These are phyloP conservation scores for Conopomorpha cramerella DNA, from an alignment of 1,140 invertebrate species.

Conservation along the genomic window DNA sequence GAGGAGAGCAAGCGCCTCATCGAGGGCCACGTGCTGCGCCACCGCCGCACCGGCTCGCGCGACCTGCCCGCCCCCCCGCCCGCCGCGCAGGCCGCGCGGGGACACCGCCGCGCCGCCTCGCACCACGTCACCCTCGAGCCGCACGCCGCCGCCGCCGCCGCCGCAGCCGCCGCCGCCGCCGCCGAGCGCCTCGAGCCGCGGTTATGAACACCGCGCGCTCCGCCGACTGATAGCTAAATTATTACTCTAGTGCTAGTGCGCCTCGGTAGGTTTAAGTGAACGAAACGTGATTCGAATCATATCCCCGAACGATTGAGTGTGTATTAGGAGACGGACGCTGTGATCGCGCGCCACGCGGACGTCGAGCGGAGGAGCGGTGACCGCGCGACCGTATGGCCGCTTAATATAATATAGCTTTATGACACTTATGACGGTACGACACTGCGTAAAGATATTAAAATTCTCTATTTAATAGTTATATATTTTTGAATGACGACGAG, in stretches of 20 bases:
- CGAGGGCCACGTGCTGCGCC: constrained; percentile 57
- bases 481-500: too few species aligned
- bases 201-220: too few species aligned
- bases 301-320: neutral
- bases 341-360: too few species aligned
- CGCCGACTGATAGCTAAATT: neutral
- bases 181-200: constrained; percentile 7
- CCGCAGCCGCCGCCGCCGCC: constrained; percentile 25
- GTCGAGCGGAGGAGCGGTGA: too few species aligned
- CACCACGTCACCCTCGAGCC: constrained; percentile 52
- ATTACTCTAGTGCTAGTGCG: neutral
- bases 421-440: too few species aligned
- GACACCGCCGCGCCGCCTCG: constrained; percentile 49
- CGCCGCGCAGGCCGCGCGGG: too few species aligned
- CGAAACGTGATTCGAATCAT: neutral
- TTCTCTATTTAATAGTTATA: too few species aligned
- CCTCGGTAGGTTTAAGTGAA: neutral
- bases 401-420: neutral
- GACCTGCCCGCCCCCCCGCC: constrained; percentile 53
- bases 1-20: constrained; percentile 55
- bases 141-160: constrained; percentile 39
- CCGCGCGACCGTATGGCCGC: too few species aligned
- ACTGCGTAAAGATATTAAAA: too few species aligned
- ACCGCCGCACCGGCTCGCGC: constrained; percentile 62
- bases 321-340: too few species aligned